Percentiles rank a stretch among this genome's conserved stretches.
Conservation (phyloP, 2,113 vertebrate species). For the Ramphastos sulfuratus region DNA sequence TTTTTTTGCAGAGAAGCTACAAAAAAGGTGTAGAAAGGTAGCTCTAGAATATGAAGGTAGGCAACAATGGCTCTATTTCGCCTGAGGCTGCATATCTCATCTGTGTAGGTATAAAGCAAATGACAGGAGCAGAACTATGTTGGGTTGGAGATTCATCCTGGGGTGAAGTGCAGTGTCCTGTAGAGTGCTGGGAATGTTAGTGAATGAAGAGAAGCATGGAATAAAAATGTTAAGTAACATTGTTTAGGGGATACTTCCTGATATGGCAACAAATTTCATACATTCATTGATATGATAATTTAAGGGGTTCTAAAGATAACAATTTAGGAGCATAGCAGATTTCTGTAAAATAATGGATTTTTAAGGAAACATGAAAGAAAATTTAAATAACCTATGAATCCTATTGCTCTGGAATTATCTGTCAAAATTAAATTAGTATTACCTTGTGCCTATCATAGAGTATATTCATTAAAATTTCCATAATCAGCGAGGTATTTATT, state of each 20-base stretch:
- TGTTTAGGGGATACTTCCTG: background rate
- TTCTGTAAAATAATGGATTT: conserved; percentile 28
- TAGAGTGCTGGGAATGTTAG: background rate
- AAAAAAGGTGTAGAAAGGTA: background rate
- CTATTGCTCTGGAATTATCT: background rate
- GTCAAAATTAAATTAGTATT: background rate
- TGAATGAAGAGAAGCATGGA: background rate
- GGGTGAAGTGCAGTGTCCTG: background rate
- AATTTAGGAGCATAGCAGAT: background rate
- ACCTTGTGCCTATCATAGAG: background rate
- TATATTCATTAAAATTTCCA: background rate
- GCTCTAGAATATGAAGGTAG: background rate
- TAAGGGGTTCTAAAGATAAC: background rate
- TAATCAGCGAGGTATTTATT: background rate
- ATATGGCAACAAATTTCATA: background rate
- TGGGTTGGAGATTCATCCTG: background rate
- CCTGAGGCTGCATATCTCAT: background rate
- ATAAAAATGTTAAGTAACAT: background rate
- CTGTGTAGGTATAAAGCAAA: background rate
- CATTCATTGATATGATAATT: background rate
- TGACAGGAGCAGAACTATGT: background rate
- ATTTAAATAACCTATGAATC: conserved; percentile 1
- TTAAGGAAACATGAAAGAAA: background rate
- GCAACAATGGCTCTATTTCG: background rate
- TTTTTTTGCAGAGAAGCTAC: background rate